Base-by-base conservation (phyloP, 2,888 invertebrate species). In the Noctua fimbriata region DNA sequence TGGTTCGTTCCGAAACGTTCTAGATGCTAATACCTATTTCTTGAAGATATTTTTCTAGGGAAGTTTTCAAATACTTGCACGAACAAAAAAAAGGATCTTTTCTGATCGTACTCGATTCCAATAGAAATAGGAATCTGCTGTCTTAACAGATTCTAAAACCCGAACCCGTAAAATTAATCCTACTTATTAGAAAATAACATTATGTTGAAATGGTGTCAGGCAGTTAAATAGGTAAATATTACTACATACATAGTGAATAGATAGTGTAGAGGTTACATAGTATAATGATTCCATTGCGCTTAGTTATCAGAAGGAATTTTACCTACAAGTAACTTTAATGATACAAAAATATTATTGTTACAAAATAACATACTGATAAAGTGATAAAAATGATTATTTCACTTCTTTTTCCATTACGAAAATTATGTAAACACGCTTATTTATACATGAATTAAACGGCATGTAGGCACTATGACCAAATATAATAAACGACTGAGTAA, bases 1-100 rank as follows among this genome's bases (percentile, higher is more conserved):
- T 81, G 81, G 84, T 81, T 84, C 89, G 91, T 90, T 93, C 90
- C 88, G 90, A 91, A 89, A 89, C 81, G 52, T 79, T 86, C 69
- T 80, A 74, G 66, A 73, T 78, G 81, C 47, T 73, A 73, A 79
- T 70, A n/a, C n/a, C n/a, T n/a, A 76, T 79, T 83, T 82, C 36
- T 70, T 69, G 18, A 10, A 60, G 24, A 73, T 67, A 63, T 63
- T 55, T 74, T 81, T 41, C 16, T 63, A 67, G 16, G 10, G 28
- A 66, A 73, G 14, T 71, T 73, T 55, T 32, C 1, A 63, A 47
- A 60, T 10, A 24, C 4, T 44, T 32, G 0, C 10, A 10, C 2
- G 7, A 28, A 41, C 44, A 0, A 16, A 16, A 44, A 49, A 10
- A 16, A 21, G 0, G 1, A 12, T 12, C 6, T 21, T 12, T 32